phyloP scores from a whole-genome alignment of 2,888 invertebrate species.

The Idaea aversata region DNA sequence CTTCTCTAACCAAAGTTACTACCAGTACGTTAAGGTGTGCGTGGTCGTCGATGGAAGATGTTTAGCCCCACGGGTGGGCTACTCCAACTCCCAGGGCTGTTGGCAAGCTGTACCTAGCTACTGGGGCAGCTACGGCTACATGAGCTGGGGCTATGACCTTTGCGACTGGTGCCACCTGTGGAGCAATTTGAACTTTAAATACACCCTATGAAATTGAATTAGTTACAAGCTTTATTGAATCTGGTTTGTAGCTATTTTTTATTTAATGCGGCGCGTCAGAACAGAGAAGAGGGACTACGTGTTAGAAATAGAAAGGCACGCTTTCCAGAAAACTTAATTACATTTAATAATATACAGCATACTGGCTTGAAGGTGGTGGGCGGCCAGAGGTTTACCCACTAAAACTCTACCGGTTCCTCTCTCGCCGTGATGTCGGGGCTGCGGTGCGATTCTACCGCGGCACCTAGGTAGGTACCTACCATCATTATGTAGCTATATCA shows the following conservation, averaged over 20 bases:
- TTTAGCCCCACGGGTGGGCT: slow-evolving; percentile 69
- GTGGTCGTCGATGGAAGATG: slow-evolving; percentile 18
- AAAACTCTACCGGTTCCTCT: too few relatives aligned
- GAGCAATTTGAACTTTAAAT: neutral
- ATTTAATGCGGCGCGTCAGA: too few relatives aligned
- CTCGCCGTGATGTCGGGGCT: too few relatives aligned
- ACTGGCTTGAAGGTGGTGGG: too few relatives aligned
- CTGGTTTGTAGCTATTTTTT: too few relatives aligned
- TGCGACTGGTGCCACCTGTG: slow-evolving; percentile 25
- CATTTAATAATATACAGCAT: too few relatives aligned
- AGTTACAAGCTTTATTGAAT: neutral
- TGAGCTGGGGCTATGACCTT: slow-evolving; percentile 53
- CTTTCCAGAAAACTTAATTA: too few relatives aligned
- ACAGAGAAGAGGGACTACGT: too few relatives aligned
- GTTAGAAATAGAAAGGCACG: too few relatives aligned
- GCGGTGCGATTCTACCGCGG: too few relatives aligned
- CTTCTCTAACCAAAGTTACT: neutral
- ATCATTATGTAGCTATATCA: neutral
- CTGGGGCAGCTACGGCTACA: slow-evolving; percentile 60
- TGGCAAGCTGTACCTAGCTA: slow-evolving; percentile 47
- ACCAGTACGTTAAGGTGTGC: slow-evolving; percentile 25
- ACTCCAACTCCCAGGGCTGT: slow-evolving; percentile 38
- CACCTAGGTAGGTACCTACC: neutral
- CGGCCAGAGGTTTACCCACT: too few relatives aligned
- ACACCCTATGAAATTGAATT: neutral